A percentile compares a stretch with the other conserved stretches of the same genome.
Conservation (phyloP, 2,797 vertebrate genomes). For the Ptychadena robeensis region DNA sequence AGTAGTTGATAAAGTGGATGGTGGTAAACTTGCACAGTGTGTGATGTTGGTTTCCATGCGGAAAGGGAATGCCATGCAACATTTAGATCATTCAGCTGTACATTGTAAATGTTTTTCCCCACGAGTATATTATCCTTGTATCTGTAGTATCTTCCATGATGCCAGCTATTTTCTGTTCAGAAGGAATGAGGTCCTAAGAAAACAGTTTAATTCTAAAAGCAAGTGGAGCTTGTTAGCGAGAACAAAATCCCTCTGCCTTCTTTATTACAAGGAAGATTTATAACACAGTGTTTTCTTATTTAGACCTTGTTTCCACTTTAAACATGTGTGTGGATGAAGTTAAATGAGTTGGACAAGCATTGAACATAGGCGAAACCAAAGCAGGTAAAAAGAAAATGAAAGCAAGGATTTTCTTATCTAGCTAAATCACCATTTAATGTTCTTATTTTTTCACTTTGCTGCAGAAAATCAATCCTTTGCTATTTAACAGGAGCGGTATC, state of each 20-base stretch:
- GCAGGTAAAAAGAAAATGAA: constrained; percentile 58
- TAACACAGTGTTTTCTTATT: background rate
- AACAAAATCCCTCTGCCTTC: too few relatives aligned
- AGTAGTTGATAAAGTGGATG: background rate
- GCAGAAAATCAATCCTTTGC: constrained; percentile 73
- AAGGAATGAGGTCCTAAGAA: background rate
- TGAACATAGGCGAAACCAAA: constrained; percentile 61
- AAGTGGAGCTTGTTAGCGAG: background rate
- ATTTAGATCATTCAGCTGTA: background rate
- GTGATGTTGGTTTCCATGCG: too few relatives aligned
- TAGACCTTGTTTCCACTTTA: background rate
- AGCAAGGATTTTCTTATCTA: constrained; percentile 68
- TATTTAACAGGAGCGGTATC: constrained; percentile 67
- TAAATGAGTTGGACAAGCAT: constrained; percentile 31
- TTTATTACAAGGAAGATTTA: background rate
- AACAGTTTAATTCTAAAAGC: background rate
- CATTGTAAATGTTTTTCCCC: background rate
- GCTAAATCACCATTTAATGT: constrained; percentile 73
- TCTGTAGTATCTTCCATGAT: too few relatives aligned
- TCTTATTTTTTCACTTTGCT: constrained; percentile 70
- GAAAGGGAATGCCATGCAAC: too few relatives aligned
- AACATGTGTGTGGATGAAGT: background rate
- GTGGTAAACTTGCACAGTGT: background rate
- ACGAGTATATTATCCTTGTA: too few relatives aligned
- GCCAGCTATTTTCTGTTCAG: background rate